phyloP scores from a whole-genome alignment of 2,888 invertebrate species.

The Nephrotoma appendiculata region DNA sequence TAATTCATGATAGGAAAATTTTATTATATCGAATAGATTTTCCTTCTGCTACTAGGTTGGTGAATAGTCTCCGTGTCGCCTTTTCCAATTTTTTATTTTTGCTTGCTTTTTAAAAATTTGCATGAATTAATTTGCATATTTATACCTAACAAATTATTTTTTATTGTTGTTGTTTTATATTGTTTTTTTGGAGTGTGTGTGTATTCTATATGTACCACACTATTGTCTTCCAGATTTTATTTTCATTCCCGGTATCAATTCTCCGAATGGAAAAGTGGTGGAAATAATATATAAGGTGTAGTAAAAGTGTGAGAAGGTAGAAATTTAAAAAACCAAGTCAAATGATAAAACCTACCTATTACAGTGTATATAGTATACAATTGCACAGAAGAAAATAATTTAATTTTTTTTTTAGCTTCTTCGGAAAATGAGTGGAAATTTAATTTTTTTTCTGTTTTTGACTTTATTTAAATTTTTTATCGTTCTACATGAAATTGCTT shows the following conservation, averaged over 20 bases:
- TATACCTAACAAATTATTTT: neutral
- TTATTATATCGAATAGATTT: neutral
- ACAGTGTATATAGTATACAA: neutral
- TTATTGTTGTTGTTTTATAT: neutral
- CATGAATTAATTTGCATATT: constrained; percentile 4
- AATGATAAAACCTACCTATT: neutral
- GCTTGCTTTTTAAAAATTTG: neutral
- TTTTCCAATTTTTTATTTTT: neutral
- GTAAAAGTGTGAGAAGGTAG: neutral
- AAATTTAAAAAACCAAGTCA: neutral
- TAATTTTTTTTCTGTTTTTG: neutral
- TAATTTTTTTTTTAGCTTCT: neutral
- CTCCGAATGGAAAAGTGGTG: neutral
- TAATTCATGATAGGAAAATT: neutral
- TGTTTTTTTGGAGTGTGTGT: neutral
- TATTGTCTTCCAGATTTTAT: neutral
- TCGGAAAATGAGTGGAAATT: neutral
- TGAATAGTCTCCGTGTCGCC: neutral
- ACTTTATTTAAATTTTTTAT: neutral
- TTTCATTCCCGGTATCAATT: neutral
- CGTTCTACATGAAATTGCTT: neutral
- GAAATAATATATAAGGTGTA: neutral
- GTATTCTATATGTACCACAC: neutral
- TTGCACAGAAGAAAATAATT: neutral
- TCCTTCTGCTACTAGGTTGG: neutral